Evolutionary conservation across 2,113 vertebrate genomes (phyloP), one percentile per base, ranked within the genome.

Genomic region (Geothlypis trichas): DNA sequence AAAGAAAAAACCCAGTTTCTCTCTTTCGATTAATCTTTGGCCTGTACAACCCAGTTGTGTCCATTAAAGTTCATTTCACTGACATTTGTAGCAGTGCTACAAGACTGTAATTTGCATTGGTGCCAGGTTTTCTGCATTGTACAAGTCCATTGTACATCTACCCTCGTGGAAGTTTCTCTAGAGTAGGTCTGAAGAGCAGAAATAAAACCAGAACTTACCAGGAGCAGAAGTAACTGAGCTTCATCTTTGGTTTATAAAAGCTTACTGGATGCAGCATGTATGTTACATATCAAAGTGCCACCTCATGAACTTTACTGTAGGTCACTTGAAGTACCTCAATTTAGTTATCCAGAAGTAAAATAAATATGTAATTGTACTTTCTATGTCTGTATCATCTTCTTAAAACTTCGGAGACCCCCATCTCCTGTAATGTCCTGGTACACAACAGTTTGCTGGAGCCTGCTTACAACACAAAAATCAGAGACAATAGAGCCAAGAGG

Each of bases 21-120:
- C 65, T 81, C 63, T 58, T 95, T 65, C 62, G 79, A 68, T 82
- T 87, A 87, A 65, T 68, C 78, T 89, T 79, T 82, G 57, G 90
- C 52, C 33, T 17, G 11, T 63, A 35, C 35, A 68, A 21, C 19
- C 26, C 21, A 81, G 52, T 51, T 30, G 55, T 62, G 24, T 22
- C 49, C 57, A 74, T 47, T 78, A 47, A 13, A 71, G 23, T 59
- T 74, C 19, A 66, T 51, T 89, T 82, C 37, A 39, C 0, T 71
- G 68, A 33, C 30, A 81, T 33, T 57, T 3, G 1, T n/a, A n/a
- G 35, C 61, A 81, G 21, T 42, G 42, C 54, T 69, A 27, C 24
- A 63, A 41, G 52, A 77, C 4, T 0, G 0, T 26, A 41, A 44
- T 55, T 82, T 84, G 61, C 35, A 31, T 12, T 14, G 84, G 42